A percentile compares a stretch with the other conserved stretches of the same genome.
These are phyloP conservation scores for Chelonia mydas DNA, from an alignment of 2,797 vertebrate genomes.

Conservation along the genomic window DNA sequence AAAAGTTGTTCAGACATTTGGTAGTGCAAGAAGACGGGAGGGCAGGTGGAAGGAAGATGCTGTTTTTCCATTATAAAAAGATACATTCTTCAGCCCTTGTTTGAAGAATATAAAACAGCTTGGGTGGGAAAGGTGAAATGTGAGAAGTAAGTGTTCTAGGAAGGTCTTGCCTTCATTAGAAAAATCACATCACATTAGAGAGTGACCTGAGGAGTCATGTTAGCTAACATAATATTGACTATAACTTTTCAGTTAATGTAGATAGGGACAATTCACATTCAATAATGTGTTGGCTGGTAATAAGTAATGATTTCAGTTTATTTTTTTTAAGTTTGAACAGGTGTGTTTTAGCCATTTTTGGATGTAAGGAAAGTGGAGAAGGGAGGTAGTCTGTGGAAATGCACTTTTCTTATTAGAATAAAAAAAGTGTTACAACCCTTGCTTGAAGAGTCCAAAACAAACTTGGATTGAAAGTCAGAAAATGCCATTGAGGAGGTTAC, in stretches of 20 bases:
- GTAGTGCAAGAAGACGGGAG: background rate
- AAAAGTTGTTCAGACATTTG: background rate
- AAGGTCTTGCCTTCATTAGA: background rate
- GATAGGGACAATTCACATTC: background rate
- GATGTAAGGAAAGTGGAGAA: background rate
- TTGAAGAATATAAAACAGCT: background rate
- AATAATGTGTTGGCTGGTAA: background rate
- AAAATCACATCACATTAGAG: background rate
- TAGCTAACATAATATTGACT: background rate
- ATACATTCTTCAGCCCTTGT: background rate
- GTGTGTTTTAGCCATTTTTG: background rate
- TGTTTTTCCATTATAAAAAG: background rate
- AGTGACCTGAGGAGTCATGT: fast-evolving
- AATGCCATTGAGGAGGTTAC: background rate
- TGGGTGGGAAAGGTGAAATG: background rate
- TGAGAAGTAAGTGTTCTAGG: background rate
- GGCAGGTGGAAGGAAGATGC: background rate
- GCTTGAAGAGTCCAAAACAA: background rate
- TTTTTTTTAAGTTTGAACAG: background rate
- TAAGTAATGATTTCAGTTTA: background rate
- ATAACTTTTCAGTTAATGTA: background rate
- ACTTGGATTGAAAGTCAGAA: background rate
- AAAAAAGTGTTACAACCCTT: background rate
- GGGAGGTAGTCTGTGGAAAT: background rate
- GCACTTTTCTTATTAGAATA: background rate